These are phyloP conservation scores for Sisyra nigra DNA, from an alignment of 2,888 invertebrate species.

Conservation along the genomic window DNA sequence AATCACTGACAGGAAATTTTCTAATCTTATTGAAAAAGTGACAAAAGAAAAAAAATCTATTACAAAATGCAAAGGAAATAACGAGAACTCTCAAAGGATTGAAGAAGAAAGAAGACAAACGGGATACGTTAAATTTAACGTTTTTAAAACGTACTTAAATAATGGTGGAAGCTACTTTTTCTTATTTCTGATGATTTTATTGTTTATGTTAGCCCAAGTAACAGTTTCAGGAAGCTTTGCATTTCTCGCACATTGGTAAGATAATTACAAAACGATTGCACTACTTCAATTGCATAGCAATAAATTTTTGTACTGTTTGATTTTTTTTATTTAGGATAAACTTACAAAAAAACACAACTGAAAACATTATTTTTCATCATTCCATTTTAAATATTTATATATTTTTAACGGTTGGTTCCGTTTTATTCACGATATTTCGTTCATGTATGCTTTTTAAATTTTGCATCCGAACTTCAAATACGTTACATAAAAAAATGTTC, in stretches of 20 bases:
- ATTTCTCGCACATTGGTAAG: conserved; percentile 56
- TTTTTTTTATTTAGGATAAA: neutral
- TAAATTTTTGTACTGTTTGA: neutral
- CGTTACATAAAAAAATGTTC: conserved; percentile 57
- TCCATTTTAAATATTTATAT: conserved; percentile 41
- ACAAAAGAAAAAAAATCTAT: too few relatives aligned
- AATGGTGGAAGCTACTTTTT: conserved; percentile 38
- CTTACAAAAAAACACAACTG: conserved; percentile 16
- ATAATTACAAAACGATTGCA: too few relatives aligned
- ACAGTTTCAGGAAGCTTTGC: conserved; percentile 51
- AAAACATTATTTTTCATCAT: too few relatives aligned
- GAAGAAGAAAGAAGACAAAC: conserved; percentile 28
- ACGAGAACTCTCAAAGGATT: too few relatives aligned
- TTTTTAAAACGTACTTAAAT: conserved; percentile 33
- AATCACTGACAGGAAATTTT: too few relatives aligned
- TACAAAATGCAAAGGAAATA: too few relatives aligned
- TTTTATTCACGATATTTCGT: conserved; percentile 39
- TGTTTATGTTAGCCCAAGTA: conserved; percentile 42
- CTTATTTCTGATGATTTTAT: conserved; percentile 29
- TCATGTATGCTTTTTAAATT: conserved; percentile 46
- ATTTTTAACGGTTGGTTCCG: conserved; percentile 30
- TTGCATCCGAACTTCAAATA: conserved; percentile 46
- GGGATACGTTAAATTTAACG: conserved; percentile 42
- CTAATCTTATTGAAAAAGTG: too few relatives aligned
- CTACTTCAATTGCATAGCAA: too few relatives aligned